Base-by-base conservation (phyloP, 2,888 invertebrate genomes). In the Chymomyza procnemis region DNA sequence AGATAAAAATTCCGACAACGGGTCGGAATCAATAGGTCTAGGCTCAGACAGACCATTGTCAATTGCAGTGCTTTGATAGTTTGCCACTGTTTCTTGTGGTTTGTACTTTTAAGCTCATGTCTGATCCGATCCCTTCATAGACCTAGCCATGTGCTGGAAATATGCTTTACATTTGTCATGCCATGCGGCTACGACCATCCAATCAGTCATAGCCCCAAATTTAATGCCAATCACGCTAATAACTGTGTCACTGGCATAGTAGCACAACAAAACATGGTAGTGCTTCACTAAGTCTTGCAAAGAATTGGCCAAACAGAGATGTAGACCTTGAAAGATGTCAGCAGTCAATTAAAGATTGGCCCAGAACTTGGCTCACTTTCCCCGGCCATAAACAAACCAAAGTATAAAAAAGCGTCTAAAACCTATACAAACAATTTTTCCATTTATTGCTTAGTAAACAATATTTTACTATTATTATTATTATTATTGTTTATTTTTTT, bases 151-250 rank as follows among this genome's bases (percentile, higher is more conserved):
- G 57, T 86, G 87, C 69, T 67, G 56, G 72, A 22, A 48, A 48
- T 63, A 4, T n/a, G 46, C 55, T 12, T 41, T 5, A 67, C 6
- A 59, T 70, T 70, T 67, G 66, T 56, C 60, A 64, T 60, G 68
- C 30, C 64, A 66, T 84, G 79, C 66, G 82, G 83, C 77, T 79
- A 71, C 3, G 54, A 18, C 0, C 30, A n/a, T 72, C 59, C 50
- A 66, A 73, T 60, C 64, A 59, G 63, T 66, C 66, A 58, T 63
- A 60, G 69, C 21, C 61, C 79, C 64, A 71, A 77, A 69, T 77
- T 85, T 80, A 69, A 71, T 82, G 83, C 83, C 83, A 83, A 87
- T 87, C 82, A 83, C 68, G 79, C 64, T 78, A 87, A 87, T 87
- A 87, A 80, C 86, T 83, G 73, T 83, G 83, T 87, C 85, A 83